These are phyloP conservation scores for Baryphthengus martii DNA, from an alignment of 2,113 vertebrate species.

Conservation along the genomic window DNA sequence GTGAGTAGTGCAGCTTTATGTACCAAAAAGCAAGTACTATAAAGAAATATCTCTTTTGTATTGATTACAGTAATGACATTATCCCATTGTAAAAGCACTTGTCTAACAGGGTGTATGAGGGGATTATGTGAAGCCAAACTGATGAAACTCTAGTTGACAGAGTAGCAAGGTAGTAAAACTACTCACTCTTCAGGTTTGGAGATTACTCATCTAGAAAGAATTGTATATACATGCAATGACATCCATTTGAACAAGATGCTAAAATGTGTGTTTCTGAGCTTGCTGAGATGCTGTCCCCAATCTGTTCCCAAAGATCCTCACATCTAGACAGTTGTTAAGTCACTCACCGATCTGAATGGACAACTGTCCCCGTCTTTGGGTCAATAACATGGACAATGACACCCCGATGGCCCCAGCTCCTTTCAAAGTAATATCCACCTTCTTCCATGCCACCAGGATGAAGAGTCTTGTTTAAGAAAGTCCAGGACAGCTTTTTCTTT, in stretches of 20 bases:
- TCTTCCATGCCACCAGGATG: constrained; percentile 84
- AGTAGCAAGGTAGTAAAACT: not conserved
- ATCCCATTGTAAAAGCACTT: not conserved
- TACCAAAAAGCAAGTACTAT: not conserved
- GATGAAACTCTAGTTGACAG: not conserved
- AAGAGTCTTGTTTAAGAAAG: constrained; percentile 90
- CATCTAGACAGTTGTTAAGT: not conserved
- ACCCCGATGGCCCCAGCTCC: constrained; percentile 93
- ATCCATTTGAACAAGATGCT: not conserved
- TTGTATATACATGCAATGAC: not conserved
- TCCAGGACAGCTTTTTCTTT: constrained; percentile 89
- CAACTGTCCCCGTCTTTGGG: constrained; percentile 80
- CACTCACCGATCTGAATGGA: constrained; percentile 85
- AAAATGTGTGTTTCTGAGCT: not conserved
- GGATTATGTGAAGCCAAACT: not conserved
- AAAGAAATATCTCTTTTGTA: not conserved
- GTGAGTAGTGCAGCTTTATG: not conserved
- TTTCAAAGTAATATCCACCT: constrained; percentile 88
- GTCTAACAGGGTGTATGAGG: not conserved
- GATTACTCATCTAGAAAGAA: not conserved
- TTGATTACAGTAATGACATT: not conserved
- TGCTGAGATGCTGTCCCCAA: not conserved
- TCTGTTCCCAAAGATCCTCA: not conserved
- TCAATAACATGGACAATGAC: constrained; percentile 89
- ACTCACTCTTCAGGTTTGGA: not conserved